Evolutionary conservation across 2,797 vertebrate species (phyloP), one percentile per base, ranked within the genome.

Genomic region (Chloroceryle amazona): DNA sequence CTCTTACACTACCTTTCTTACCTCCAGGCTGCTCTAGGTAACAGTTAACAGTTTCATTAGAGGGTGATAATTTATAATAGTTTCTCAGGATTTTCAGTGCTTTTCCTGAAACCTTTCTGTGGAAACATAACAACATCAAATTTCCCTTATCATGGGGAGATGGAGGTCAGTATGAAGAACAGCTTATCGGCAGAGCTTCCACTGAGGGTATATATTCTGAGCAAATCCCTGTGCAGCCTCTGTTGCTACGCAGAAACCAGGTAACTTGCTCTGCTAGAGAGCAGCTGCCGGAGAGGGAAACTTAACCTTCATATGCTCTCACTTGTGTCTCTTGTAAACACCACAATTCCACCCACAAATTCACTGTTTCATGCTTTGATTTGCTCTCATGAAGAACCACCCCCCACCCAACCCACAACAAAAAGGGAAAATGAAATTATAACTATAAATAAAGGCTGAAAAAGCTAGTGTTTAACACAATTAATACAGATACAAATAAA

Each of bases 201-300:
- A 57, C 15, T 16, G 28, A 29, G 33, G 8, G 71, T 89, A 67
- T 87, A 52, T 31, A 49, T 47, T 74, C 78, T 49, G 25, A 86
- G 37, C 37, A 96, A 92, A 90, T 49, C 74, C 37, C 60, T 67
- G 44, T 23, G 46, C 35, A 60, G 74, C 16, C 10, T 18, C 52
- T 89, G 71, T 82, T 90, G 80, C 93, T 93, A 86, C 54, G 90
- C 81, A 92, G 86, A 91, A 95, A 85, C 23, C 39, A 95, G 88
- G 90, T 84, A 94, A 94, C 67, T 67, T 90, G 58, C 35, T 81
- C 58, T 86, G 44, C 61, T 65, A 72, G 5, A 86, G 16, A 86
- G 35, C 86, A 84, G 86, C 55, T 96, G 74, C 55, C 88, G 89
- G 63, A 80, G 78, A 85, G 29, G 16, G 29, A 94, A 87, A 80